These are phyloP conservation scores for Toxotes chatareus DNA, from an alignment of 2,113 vertebrate species.

Conservation along the genomic window DNA sequence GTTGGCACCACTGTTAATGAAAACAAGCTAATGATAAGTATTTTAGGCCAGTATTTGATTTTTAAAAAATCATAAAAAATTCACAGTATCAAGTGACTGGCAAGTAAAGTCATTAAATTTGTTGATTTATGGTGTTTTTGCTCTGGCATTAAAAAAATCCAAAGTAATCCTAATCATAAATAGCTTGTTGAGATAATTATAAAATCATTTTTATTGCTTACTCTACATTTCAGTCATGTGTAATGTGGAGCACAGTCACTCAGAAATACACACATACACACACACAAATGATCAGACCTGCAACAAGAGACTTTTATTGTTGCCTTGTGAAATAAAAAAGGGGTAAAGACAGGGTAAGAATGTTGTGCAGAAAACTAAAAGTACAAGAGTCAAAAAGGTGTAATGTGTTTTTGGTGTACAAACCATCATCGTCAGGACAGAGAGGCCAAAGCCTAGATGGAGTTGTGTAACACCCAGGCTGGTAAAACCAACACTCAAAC, in stretches of 20 bases:
- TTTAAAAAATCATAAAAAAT: not conserved
- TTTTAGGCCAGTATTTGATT: too few relatives aligned
- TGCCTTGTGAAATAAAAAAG: not conserved
- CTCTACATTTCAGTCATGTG: not conserved
- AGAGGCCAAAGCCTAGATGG: not conserved
- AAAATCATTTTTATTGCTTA: not conserved
- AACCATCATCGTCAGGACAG: not conserved
- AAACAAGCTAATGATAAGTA: too few relatives aligned
- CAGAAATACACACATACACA: not conserved
- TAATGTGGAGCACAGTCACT: not conserved
- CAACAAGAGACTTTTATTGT: not conserved
- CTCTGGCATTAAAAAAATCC: not conserved
- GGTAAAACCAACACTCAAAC: not conserved
- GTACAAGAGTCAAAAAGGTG: not conserved
- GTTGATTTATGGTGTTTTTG: not conserved
- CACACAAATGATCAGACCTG: too few relatives aligned
- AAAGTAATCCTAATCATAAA: not conserved
- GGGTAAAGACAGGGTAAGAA: not conserved
- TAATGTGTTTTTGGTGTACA: not conserved
- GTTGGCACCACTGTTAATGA: not conserved
- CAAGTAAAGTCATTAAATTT: slow-evolving; percentile 18
- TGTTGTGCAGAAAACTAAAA: not conserved
- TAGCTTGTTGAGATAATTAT: not conserved
- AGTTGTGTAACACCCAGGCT: slow-evolving; percentile 10
- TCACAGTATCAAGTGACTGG: not conserved